A percentile compares a stretch with the other conserved stretches of the same genome.
phyloP scores from a whole-genome alignment of 2,888 invertebrate species.

The Leuctra nigra region DNA sequence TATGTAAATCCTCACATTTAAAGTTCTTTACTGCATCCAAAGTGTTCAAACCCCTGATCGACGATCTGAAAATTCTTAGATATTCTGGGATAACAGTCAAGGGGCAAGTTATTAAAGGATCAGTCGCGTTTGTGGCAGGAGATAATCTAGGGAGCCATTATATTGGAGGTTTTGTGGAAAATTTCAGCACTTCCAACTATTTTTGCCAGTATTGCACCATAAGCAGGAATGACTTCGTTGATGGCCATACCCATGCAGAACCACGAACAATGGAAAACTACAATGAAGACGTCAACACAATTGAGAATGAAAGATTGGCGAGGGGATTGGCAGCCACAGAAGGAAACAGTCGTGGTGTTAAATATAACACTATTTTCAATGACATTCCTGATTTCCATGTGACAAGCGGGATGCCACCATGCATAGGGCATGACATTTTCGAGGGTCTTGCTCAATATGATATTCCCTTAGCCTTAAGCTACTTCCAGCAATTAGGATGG shows the following conservation, averaged over 20 bases:
- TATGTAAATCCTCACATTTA: neutral
- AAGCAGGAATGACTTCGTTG: neutral
- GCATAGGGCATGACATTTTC: neutral
- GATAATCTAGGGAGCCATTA: slow-evolving; percentile 18
- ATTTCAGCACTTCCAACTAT: slow-evolving; percentile 6
- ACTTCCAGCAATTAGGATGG: neutral
- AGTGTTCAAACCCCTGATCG: neutral
- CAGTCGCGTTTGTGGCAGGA: slow-evolving; percentile 8
- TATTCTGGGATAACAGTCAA: neutral
- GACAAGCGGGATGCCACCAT: neutral
- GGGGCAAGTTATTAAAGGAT: neutral
- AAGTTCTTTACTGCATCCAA: neutral
- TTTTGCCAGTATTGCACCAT: slow-evolving; percentile 17
- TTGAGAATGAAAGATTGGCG: neutral
- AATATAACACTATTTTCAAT: neutral
- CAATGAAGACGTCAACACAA: neutral
- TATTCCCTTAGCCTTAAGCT: neutral
- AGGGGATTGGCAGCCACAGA: too few species aligned
- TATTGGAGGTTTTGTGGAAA: slow-evolving; percentile 7
- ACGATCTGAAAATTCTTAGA: neutral
- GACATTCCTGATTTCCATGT: neutral
- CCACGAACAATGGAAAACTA: neutral
- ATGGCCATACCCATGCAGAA: neutral
- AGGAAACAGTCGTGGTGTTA: too few species aligned
- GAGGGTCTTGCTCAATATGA: slow-evolving; percentile 4